Base-by-base conservation (phyloP, 2,113 vertebrate species). In the Seriola quinqueradiata region DNA sequence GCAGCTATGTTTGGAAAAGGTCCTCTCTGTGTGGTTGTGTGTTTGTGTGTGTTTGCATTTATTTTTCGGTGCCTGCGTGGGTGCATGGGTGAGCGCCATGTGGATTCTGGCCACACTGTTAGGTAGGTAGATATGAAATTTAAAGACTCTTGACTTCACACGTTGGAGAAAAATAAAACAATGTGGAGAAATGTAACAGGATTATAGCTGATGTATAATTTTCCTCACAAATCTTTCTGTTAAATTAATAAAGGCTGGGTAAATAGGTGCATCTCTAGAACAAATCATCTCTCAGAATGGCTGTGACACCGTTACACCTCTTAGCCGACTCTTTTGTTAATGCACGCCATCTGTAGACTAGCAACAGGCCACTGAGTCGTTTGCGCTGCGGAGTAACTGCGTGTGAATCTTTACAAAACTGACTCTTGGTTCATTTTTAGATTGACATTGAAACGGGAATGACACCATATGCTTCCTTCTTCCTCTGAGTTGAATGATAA, bases 21-120 rank as follows among this genome's bases (percentile, higher is more conserved):
- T 76, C 38, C 58, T 70, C 40, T 74, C 28, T 82, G 71, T 83
- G 81, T 71, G 78, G 48, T 40, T 74, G 19, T 59, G 57, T 71
- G 34, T 40, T 44, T 44, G 38, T 76, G 58, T 63, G 34, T 58
- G 44, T 81, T 40, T 70, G 77, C 5, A 36, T 88, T 75, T 32
- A 23, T 84, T 54, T 74, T 1, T 63, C 32, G 61, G 21, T 65
- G 71, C 38, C 17, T 77, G 79, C 87, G 86, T 87, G 84, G 80
- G 84, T 74, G 75, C 79, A 79, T 78, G 77, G 70, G 75, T 70
- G 68, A 70, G 70, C 34, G 72, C 81, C 66, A 82, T 70, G 65
- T 88, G 84, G 72, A 87, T 70, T 75, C 34, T n/a, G 38, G 77
- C 77, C 82, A 84, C 75, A 67, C 71, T 82, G 60, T 64, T 70